Conservation (phyloP, 2,113 vertebrate species). For the Nothocercus nigrocapillus region DNA sequence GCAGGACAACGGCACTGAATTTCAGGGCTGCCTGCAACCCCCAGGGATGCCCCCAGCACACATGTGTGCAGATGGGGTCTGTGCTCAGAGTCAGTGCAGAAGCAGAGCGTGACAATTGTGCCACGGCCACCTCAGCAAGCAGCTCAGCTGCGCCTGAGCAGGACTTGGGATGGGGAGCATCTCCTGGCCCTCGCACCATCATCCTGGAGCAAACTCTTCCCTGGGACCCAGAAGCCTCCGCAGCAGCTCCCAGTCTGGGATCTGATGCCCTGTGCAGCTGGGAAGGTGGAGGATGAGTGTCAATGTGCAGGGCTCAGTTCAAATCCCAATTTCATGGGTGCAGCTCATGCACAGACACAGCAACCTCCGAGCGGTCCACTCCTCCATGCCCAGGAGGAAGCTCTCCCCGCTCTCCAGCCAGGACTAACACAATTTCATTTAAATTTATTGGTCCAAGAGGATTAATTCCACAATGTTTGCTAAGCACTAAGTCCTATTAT, state of each 20-base stretch:
- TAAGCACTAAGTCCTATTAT: conserved; percentile 41
- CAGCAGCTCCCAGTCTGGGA: background rate
- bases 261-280: background rate
- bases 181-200: background rate
- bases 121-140: no score
- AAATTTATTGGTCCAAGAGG: background rate
- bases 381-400: background rate
- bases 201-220: background rate
- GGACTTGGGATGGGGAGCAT: background rate
- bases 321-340: background rate
- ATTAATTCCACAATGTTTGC: background rate
- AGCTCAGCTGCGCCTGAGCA: background rate
- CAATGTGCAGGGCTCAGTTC: background rate
- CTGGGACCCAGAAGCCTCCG: background rate
- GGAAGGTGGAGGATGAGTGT: background rate
- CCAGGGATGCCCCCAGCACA: background rate
- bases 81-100: background rate
- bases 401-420: background rate
- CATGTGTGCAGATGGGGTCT: background rate
- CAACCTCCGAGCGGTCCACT: background rate
- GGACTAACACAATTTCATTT: background rate
- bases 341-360: background rate
- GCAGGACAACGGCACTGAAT: background rate
- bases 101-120: background rate
- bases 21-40: background rate